These are phyloP conservation scores for Charaxes varanes DNA, from an alignment of 1,140 invertebrate genomes.

Conservation along the genomic window DNA sequence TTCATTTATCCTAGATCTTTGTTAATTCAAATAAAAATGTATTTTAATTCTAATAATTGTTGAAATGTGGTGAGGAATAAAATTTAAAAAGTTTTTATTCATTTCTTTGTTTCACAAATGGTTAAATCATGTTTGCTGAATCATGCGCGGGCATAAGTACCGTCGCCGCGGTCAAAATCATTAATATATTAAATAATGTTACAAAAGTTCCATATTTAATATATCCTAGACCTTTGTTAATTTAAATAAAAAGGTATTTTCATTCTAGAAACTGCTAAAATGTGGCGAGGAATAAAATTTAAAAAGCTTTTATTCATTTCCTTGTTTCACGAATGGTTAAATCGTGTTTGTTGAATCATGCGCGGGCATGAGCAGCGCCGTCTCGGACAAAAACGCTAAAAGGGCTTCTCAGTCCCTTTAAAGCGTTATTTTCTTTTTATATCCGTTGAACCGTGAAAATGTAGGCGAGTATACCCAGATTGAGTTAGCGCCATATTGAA, in stretches of 20 bases:
- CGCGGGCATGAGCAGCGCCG: slow-evolving; percentile 29
- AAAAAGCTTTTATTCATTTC: slow-evolving; percentile 14
- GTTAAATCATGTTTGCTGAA: slow-evolving; percentile 50
- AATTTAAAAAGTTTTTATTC: slow-evolving; percentile 13
- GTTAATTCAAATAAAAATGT: no score
- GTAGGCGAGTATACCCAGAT: slow-evolving; percentile 46
- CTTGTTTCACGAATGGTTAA: slow-evolving; percentile 41
- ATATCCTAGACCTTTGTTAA: no score
- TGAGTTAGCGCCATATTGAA: slow-evolving; percentile 47
- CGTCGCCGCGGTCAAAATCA: no score
- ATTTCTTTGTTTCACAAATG: slow-evolving; percentile 33
- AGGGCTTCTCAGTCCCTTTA: slow-evolving; percentile 54
- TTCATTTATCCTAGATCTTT: no score
- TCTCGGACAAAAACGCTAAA: slow-evolving; percentile 44
- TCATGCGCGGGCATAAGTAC: slow-evolving; percentile 37
- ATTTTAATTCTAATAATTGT: no score
- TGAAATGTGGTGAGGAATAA: no score
- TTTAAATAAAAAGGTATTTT: no score
- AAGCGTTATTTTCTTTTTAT: slow-evolving; percentile 64
- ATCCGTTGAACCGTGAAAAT: slow-evolving; percentile 62
- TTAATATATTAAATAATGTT: no score
- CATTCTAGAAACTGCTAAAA: no score
- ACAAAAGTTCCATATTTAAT: no score
- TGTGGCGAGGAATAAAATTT: slow-evolving; percentile 6
- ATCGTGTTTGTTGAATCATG: slow-evolving; percentile 50